These are phyloP conservation scores for Serrognathus titanus DNA, from an alignment of 2,888 invertebrate genomes.

Conservation along the genomic window DNA sequence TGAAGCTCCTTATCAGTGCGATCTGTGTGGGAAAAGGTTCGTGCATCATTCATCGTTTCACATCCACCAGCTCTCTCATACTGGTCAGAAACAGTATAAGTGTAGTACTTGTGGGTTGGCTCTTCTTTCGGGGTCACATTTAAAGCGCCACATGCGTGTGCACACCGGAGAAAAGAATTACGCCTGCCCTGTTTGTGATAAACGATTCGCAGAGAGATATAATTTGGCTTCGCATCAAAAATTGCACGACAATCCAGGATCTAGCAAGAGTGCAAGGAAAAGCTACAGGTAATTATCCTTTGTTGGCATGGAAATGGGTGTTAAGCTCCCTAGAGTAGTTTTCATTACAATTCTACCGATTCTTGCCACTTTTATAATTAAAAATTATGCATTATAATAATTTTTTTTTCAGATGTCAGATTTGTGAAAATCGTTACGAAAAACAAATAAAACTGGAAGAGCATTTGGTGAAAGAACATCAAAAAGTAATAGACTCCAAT, in stretches of 20 bases:
- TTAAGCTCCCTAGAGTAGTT: not conserved
- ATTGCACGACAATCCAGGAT: slow-evolving; percentile 25
- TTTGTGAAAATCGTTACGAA: slow-evolving; percentile 36
- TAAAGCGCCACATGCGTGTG: slow-evolving; percentile 64
- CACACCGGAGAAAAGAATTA: slow-evolving; percentile 63
- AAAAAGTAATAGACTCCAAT: slow-evolving; percentile 19
- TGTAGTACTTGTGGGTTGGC: slow-evolving; percentile 60
- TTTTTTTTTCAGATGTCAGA: slow-evolving; percentile 30
- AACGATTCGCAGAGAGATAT: slow-evolving; percentile 59
- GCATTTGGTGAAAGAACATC: slow-evolving; percentile 36
- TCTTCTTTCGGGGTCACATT: slow-evolving; percentile 63
- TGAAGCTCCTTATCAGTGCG: slow-evolving; percentile 41
- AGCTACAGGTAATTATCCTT: slow-evolving; percentile 12
- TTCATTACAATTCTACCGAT: not conserved
- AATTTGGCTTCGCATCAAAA: slow-evolving; percentile 42
- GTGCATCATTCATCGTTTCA: slow-evolving; percentile 69
- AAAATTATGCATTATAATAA: no score
- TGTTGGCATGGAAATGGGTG: slow-evolving; percentile 10
- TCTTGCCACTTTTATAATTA: no score
- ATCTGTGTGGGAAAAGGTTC: slow-evolving; percentile 44
- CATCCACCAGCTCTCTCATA: slow-evolving; percentile 65
- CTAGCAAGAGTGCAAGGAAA: slow-evolving; percentile 1
- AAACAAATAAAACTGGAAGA: slow-evolving; percentile 38
- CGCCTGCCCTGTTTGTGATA: slow-evolving; percentile 57
- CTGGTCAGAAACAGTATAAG: slow-evolving; percentile 58